Base-by-base conservation (phyloP, 2,797 vertebrate genomes). In the Aulostomus chinensis region DNA sequence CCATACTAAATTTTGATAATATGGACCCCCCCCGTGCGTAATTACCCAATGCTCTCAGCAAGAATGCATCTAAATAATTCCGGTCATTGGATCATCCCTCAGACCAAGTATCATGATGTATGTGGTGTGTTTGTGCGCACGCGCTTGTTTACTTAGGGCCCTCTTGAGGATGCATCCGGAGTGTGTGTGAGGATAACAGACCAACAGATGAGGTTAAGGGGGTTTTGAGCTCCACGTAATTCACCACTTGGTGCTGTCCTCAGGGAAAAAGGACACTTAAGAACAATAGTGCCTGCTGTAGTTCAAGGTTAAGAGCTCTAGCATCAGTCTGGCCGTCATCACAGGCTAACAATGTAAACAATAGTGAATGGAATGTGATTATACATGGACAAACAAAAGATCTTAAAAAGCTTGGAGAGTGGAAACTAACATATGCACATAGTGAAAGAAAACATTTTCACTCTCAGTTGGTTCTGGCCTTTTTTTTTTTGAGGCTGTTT, bases 101-200 rank as follows among this genome's bases (percentile, higher is more conserved):
- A n/a, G 47, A 57, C 58, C 37, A 68, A 56, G 47, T 63, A 38
- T 49, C 43, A 13, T 49, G n/a, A n/a, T n/a, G 30, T 17, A 48
- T 53, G 31, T 17, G 30, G 29, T 30, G 26, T 70, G 26, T 46
- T 58, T 39, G 37, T 25, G 35, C 21, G 40, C 34, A 39, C 31
- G 43, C 66, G 69, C 42, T 38, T 85, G 73, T 88, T 87, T 88
- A 82, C 83, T 60, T 59, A 62, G 69, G 54, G 46, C 37, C 40
- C 69, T 70, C 77, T 67, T 42, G 71, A 90, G 80, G 88, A 88
- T 58, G 80, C 75, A 78, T 76, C 53, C 84, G 63, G 66, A 66
- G 76, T 69, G 88, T 69, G 88, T 88, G 86, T 88, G 87, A 50
- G 80, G 54, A 52, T 33, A 36, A 70, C 69, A 74, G 71, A 73